A percentile compares a stretch with the other conserved stretches of the same genome.
Conservation (phyloP, 2,888 invertebrate genomes). For the Drosophila diplacantha region DNA sequence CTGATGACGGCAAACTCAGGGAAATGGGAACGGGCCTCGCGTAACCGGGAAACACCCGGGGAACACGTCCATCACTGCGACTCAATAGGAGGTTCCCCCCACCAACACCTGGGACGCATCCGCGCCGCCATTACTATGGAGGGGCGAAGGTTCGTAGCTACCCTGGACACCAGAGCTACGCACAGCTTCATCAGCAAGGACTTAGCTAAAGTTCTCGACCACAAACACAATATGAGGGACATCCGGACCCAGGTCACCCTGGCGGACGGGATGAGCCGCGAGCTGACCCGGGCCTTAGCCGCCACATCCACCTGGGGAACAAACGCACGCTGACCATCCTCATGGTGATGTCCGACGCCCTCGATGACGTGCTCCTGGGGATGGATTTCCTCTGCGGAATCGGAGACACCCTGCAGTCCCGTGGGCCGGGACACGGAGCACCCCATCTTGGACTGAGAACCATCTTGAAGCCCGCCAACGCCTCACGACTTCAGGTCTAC, state of each 20-base stretch:
- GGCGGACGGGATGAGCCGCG: background rate
- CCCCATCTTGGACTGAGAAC: too few relatives aligned
- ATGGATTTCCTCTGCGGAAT: too few relatives aligned
- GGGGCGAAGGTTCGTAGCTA: background rate
- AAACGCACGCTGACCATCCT: too few relatives aligned
- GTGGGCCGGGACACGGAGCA: too few relatives aligned
- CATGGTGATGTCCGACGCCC: background rate
- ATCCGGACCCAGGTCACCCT: background rate
- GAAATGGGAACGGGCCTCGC: too few relatives aligned
- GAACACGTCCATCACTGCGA: too few relatives aligned
- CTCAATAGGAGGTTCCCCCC: too few relatives aligned
- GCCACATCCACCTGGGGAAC: background rate
- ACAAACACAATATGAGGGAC: background rate
- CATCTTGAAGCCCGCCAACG: too few relatives aligned
- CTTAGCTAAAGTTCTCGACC: background rate
- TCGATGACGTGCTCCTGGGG: background rate
- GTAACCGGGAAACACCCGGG: too few relatives aligned
- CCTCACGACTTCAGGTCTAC: too few relatives aligned
- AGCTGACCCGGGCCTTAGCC: background rate
- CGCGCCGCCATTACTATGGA: background rate
- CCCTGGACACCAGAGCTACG: background rate
- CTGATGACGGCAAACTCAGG: too few relatives aligned
- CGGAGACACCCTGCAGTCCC: too few relatives aligned
- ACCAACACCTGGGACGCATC: background rate
- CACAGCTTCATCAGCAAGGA: background rate